A percentile compares a stretch with the other conserved stretches of the same genome.
phyloP scores from a whole-genome alignment of 1,140 invertebrate species.

The Panagrolaimus sp. region DNA sequence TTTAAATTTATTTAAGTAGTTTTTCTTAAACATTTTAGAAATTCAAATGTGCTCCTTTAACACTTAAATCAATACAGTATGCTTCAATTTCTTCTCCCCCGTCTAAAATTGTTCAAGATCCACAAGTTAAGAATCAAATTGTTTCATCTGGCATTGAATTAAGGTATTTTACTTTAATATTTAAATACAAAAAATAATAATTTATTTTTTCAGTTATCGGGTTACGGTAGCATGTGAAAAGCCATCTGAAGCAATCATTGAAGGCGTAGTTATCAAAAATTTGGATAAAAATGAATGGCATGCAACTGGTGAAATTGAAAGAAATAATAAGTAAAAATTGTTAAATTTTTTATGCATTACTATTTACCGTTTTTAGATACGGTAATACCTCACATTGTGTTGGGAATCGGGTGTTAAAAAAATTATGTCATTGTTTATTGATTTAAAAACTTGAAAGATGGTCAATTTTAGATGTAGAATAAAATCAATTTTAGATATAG shows the following conservation, averaged over 20 bases:
- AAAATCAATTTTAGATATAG: too few relatives aligned
- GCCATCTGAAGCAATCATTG: slow-evolving; percentile 37
- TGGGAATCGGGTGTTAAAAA: slow-evolving; percentile 30
- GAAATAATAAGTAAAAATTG: slow-evolving; percentile 37
- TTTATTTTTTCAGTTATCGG: slow-evolving; percentile 32
- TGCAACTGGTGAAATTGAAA: slow-evolving; percentile 38
- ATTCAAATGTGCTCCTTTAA: slow-evolving; percentile 26
- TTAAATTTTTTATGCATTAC: not conserved
- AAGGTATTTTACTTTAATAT: not conserved
- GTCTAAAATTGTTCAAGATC: slow-evolving; percentile 34
- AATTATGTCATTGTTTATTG: slow-evolving; percentile 38
- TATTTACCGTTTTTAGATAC: slow-evolving; percentile 33
- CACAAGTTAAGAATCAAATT: slow-evolving; percentile 24
- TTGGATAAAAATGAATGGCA: slow-evolving; percentile 28
- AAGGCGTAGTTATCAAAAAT: slow-evolving; percentile 33
- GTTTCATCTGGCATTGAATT: slow-evolving; percentile 15
- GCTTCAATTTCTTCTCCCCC: slow-evolving; percentile 34
- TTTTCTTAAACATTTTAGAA: not conserved
- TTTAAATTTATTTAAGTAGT: slow-evolving; percentile 5
- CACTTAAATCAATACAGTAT: slow-evolving; percentile 25
- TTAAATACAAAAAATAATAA: not conserved
- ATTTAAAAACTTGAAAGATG: too few relatives aligned
- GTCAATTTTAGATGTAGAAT: too few relatives aligned
- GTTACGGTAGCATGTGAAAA: slow-evolving; percentile 31
- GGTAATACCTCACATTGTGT: slow-evolving; percentile 38